phyloP scores from a whole-genome alignment of 2,888 invertebrate species.

The Cantharis flavilabris region DNA sequence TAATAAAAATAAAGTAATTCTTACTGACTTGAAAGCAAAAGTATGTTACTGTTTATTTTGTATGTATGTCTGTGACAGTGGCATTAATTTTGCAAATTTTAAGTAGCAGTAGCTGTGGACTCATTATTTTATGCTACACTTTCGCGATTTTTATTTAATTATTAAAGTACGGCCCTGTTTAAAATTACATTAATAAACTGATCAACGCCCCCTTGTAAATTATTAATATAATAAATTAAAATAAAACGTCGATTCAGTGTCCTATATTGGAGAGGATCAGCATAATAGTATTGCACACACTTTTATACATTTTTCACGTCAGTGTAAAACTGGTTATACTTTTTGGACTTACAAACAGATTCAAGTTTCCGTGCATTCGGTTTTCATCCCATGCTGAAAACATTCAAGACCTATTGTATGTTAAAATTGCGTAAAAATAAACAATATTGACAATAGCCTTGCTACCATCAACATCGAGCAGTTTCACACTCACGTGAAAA shows the following conservation, averaged over 20 bases:
- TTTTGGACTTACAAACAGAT: background rate
- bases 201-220: background rate
- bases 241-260: background rate
- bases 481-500: background rate
- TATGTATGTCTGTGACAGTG: conserved; percentile 55
- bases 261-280: background rate
- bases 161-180: background rate
- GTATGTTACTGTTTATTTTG: conserved; percentile 54
- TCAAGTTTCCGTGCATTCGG: background rate
- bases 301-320: background rate
- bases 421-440: background rate
- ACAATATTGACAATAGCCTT: background rate
- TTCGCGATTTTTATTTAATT: background rate
- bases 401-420: background rate
- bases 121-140: conserved; percentile 3
- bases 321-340: background rate
- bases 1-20: conserved; percentile 49
- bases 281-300: background rate
- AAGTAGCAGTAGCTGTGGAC: conserved; percentile 27
- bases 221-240: background rate
- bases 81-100: conserved; percentile 23
- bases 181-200: background rate
- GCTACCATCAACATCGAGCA: background rate
- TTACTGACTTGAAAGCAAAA: conserved; percentile 49
- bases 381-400: background rate